Conservation (phyloP, 2,797 vertebrate genomes). For the Sebastiscus albofasciatus region DNA sequence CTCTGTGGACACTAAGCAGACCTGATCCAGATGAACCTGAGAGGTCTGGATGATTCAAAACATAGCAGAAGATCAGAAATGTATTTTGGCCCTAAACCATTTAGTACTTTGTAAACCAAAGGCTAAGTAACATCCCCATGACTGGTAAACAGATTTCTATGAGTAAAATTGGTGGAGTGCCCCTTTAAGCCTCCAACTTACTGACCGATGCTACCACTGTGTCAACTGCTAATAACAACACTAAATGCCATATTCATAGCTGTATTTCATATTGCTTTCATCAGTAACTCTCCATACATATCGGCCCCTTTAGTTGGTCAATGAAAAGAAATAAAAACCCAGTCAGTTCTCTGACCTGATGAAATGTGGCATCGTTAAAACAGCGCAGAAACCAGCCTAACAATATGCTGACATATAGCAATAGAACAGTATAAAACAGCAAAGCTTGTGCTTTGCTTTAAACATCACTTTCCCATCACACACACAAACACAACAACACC, state of each 20-base stretch:
- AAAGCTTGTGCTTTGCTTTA: conserved; percentile 26
- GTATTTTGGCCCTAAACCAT: no score
- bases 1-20: no score
- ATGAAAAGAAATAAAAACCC: not conserved
- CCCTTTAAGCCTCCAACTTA: not conserved
- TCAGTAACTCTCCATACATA: not conserved
- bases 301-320: not conserved
- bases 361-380: conserved; percentile 19
- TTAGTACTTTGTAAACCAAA: no score
- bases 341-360: not conserved
- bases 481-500: conserved; percentile 1
- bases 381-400: not conserved
- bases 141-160: not conserved
- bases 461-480: not conserved
- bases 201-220: conserved; percentile 6
- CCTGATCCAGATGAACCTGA: no score
- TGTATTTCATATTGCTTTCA: not conserved
- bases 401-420: not conserved
- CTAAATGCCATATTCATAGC: not conserved
- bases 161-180: not conserved
- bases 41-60: no score
- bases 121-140: not conserved
- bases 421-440: conserved; percentile 14
- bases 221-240: not conserved
- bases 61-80: no score